Base-by-base conservation (phyloP, 1,140 invertebrate species). In the Lepeophtheirus salmonis region DNA sequence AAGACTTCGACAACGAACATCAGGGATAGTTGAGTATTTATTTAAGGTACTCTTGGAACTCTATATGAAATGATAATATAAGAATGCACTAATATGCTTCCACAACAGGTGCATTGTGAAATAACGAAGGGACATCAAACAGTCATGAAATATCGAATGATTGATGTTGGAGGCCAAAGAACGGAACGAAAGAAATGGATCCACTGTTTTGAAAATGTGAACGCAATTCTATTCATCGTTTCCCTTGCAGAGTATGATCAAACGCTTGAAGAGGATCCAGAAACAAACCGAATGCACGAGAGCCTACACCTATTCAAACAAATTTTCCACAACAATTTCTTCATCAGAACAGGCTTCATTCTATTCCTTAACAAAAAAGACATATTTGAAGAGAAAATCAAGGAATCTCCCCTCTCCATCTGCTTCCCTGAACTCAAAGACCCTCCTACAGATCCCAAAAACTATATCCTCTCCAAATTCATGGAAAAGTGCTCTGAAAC, bases 111-210 rank as follows among this genome's bases (percentile, higher is more conserved):
- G 6, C 6, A 41, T 6, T 41, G 30, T 41, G 30, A 41, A n/a
- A 41, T 41, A 41, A 41, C 30, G 17, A 54, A 54, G 52, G 18
- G 16, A 18, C n/a, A 54, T 2, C 20, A 18, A n/a, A 54, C 23
- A 20, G 23, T 20, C 52, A 21, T 54, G 16, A 54, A 18, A 54
- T 68, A 63, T 59, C 76, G 70, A 59, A 64, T 74, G 62, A 71
- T 71, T 59, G 72, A 74, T 64, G 74, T 75, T 49, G 72, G 72
- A 4, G 72, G 76, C 62, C 76, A 78, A 63, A 67, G 77, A 63
- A 77, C 76, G 56, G 76, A 78, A 64, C 66, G 77, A 20, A 66
- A 71, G 41, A 78, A 78, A 65, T 78, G 77, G 76, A 77, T 77
- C 53, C 73, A 74, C 63, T 76, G 73, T 63, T 74, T 74, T 64